phyloP scores from a whole-genome alignment of 2,113 vertebrate genomes.

The Scomber scombrus region DNA sequence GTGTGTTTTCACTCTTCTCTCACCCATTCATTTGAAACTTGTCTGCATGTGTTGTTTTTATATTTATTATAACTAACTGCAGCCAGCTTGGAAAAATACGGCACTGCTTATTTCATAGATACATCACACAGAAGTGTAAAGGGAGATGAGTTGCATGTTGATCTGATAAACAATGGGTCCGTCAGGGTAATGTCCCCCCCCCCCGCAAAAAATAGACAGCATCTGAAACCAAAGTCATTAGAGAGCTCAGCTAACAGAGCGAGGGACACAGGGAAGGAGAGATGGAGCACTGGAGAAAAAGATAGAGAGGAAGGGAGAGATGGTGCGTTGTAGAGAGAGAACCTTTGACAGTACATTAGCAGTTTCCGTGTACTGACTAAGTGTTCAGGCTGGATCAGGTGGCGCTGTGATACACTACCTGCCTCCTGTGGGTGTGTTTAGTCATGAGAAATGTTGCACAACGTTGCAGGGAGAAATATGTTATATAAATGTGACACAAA shows the following conservation, averaged over 20 bases:
- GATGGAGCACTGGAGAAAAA: conserved; percentile 7
- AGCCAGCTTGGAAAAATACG: conserved; percentile 8
- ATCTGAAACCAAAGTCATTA: conserved; percentile 72
- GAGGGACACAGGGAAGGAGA: conserved; percentile 16
- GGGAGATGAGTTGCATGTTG: conserved; percentile 41
- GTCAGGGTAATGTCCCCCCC: conserved; percentile 52
- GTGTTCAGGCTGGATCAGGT: conserved; percentile 68
- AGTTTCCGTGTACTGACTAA: conserved; percentile 64
- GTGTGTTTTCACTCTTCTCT: conserved; percentile 44
- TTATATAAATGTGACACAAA: conserved; percentile 25
- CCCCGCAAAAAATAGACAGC: conserved; percentile 59
- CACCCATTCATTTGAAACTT: conserved; percentile 38
- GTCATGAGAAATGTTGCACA: conserved; percentile 42
- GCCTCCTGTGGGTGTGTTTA: conserved; percentile 60
- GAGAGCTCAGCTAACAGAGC: conserved; percentile 59
- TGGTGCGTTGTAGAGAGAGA: not conserved
- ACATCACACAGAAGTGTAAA: conserved; percentile 8
- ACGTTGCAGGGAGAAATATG: conserved; percentile 8
- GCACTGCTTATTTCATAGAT: not conserved
- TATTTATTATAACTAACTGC: conserved; percentile 13
- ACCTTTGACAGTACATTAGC: conserved; percentile 68
- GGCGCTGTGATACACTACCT: conserved; percentile 53
- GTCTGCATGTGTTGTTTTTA: conserved; percentile 32
- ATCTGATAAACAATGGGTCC: conserved; percentile 70
- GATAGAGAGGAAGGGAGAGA: conserved; percentile 11